Percentiles rank a stretch among this genome's conserved stretches.
Evolutionary conservation across 2,113 vertebrate genomes (phyloP).

Genomic region (Spermophilus dauricus): DNA sequence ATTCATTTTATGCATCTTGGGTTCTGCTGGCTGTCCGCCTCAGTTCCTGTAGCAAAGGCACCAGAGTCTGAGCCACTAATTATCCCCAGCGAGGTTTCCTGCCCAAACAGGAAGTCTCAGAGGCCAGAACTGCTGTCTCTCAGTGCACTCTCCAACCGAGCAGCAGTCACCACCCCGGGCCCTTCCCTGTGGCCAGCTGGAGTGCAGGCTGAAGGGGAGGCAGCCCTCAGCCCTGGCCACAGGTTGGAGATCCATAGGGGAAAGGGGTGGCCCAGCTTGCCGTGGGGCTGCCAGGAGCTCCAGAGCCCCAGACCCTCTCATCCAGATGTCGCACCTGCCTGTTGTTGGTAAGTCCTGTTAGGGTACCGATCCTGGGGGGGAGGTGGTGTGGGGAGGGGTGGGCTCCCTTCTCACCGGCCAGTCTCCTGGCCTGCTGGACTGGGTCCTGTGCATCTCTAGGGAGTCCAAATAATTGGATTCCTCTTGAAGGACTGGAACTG

Average conservation of each 20-base stretch:
- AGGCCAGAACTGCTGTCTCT: neutral
- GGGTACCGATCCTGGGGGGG: neutral
- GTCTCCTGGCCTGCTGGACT: neutral
- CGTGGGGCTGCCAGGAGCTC: neutral
- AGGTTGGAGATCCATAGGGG: neutral
- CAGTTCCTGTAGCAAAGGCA: constrained; percentile 65
- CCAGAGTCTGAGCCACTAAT: constrained; percentile 71
- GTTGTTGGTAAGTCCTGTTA: constrained; percentile 32
- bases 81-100: constrained; percentile 68
- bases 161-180: constrained; percentile 18
- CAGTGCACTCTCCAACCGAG: constrained; percentile 23
- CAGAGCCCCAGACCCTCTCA: rapidly evolving
- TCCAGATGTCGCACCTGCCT: neutral
- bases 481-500: neutral
- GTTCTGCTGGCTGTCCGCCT: constrained; percentile 48
- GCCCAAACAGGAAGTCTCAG: constrained; percentile 71
- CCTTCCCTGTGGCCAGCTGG: neutral
- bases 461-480: neutral
- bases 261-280: neutral
- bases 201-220: neutral
- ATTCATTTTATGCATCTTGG: constrained; percentile 60
- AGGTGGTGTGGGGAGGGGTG: neutral
- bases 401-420: rapidly evolving
- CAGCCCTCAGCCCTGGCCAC: neutral
- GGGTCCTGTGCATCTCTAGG: neutral